These are phyloP conservation scores for Acanthosepion pharaonis DNA, from an alignment of 2,888 invertebrate genomes.

Conservation along the genomic window DNA sequence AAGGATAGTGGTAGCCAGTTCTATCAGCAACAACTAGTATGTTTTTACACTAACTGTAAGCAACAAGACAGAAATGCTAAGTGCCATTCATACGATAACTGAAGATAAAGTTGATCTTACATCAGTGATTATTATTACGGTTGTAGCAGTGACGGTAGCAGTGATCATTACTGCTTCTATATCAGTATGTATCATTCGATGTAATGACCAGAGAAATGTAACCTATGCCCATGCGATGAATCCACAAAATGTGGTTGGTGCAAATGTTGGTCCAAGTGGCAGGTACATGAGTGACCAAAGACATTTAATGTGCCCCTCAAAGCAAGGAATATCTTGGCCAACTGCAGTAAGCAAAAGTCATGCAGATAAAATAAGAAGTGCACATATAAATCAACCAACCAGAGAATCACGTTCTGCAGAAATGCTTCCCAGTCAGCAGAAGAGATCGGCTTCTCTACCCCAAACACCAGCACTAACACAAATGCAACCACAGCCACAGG, in stretches of 20 bases:
- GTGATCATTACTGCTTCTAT: slow-evolving; percentile 22
- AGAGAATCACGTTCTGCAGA: not conserved
- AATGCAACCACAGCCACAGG: not conserved
- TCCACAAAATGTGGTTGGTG: not conserved
- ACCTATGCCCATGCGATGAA: not conserved
- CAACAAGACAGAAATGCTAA: slow-evolving; percentile 33
- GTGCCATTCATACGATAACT: not conserved
- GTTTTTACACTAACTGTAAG: not conserved
- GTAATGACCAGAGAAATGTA: not conserved
- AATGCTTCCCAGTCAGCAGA: not conserved
- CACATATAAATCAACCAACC: not conserved
- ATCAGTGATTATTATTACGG: not conserved
- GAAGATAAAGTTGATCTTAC: slow-evolving; percentile 33
- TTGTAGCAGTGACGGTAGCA: not conserved
- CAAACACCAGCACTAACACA: not conserved
- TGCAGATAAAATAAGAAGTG: not conserved
- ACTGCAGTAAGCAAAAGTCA: not conserved
- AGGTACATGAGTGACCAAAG: not conserved
- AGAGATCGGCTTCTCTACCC: not conserved
- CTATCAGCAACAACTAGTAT: slow-evolving; percentile 33
- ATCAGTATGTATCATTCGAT: not conserved
- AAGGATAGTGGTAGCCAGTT: slow-evolving; percentile 33
- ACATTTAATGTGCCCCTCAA: slow-evolving; percentile 8
- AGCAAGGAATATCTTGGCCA: slow-evolving; percentile 23
- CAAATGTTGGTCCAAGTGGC: not conserved